Base-by-base conservation (phyloP, 2,113 vertebrate species). In the Arvicanthis niloticus region DNA sequence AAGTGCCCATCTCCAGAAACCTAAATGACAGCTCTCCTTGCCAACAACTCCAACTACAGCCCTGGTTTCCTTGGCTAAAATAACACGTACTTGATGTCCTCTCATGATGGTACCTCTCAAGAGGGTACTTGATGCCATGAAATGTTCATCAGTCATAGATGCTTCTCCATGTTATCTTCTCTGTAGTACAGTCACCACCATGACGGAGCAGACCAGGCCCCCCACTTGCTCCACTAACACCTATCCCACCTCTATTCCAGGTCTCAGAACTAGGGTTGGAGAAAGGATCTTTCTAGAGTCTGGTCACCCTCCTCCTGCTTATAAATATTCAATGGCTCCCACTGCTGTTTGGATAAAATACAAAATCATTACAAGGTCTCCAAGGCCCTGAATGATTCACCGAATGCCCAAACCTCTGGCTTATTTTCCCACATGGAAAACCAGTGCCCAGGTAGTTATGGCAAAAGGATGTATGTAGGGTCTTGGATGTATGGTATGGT, bases 1-100 rank as follows among this genome's bases (percentile, higher is more conserved):
- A 90, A 91, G 34, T n/a, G 42, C 4, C 68, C 56, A 62, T 88
- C 75, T 96, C 75, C 75, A 87, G 80, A 95, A 95, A 95, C 77
- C 68, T 73, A 95, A 93, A 89, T 48, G 48, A 62, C 11, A 73
- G 53, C 48, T 95, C 40, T 82, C 22, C 73, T 91, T 93, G 40
- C 80, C 60, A 96, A 53, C 17, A 81, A 72, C 29, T 24, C 82
- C 91, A 88, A 31, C 45, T 60, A 31, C 45, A 91, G 1, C 60
- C 73, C 45, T 15, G 91, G 13, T 48, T 76, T 34, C 19, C 31
- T 89, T 93, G 87, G 31, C 75, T 88, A 76, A 89, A 88, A 93
- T 42, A 93, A 70, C 42, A 70, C 3, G 5, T 11, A 51, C 19
- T 65, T 68, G 15, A 72, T 58, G 34, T 62, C 7, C 16, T 94